Base-by-base conservation (phyloP, 2,113 vertebrate species). In the Epinephelus cyanopodus region DNA sequence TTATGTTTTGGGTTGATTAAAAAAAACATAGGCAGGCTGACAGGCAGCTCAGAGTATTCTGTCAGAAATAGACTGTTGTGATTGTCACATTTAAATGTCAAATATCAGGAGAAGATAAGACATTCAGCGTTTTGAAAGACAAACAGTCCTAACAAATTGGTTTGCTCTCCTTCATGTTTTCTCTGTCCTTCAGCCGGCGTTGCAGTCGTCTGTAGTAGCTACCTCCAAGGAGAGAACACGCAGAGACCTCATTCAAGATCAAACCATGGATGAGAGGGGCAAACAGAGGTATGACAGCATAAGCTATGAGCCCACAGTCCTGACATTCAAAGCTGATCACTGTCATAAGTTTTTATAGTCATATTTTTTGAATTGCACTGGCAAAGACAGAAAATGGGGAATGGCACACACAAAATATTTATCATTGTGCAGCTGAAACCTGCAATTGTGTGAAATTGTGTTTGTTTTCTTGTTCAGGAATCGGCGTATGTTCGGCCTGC, bases 201-300 rank as follows among this genome's bases (percentile, higher is more conserved):
- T 99, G 96, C 98, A 99, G 95, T 99, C 98, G 96, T 99, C 98
- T 64, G 98, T 99, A 85, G 97, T 99, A 94, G 98, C 98, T 98
- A 99, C 98, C 98, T 99, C 98, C 97, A 99, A 99, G 96, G 98
- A 99, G 81, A 96, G 98, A 86, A 99, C 98, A 54, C 97, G 98
- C 92, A 96, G 98, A 96, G 98, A 99, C 95, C 98, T 99, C 92
- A 99, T 99, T 94, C 98, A 99, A 90, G 98, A 99, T 95, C 98
- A 99, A 93, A 99, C 96, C 69, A 99, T 99, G 97, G 98, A 99
- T 83, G 98, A 99, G 93, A 98, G 95, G 81, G 98, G 98, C 69
- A 99, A 99, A 91, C 98, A 99, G 95, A 99, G 98, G 98, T 99
- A 91, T 0, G 75, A 15, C 53, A 3, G 23, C 74, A 60, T 0